Evolutionary conservation across 2,797 vertebrate genomes (phyloP).

Genomic region (Pseudochirops corinnae): DNA sequence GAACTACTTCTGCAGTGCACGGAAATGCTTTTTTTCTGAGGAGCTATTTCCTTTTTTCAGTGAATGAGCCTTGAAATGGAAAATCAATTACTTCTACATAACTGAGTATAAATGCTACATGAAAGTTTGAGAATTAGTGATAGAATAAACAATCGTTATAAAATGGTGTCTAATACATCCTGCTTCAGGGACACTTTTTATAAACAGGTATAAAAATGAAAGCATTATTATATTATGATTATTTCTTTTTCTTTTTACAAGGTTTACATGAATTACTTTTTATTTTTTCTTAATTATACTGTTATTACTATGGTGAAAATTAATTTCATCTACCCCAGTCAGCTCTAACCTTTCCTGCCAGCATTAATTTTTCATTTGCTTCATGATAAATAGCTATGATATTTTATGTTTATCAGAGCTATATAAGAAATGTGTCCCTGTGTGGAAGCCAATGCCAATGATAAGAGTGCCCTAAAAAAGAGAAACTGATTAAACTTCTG

Average conservation of each 20-base stretch:
- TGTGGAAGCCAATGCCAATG: constrained; percentile 31
- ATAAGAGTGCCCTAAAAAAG: not conserved
- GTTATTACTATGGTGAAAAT: constrained; percentile 35
- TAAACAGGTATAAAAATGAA: constrained; percentile 25
- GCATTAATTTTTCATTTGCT: constrained; percentile 13
- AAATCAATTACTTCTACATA: constrained; percentile 28
- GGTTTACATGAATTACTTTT: constrained; percentile 24
- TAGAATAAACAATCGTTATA: not conserved
- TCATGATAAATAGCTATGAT: constrained; percentile 7
- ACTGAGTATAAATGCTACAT: not conserved
- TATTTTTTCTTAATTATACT: constrained; percentile 36
- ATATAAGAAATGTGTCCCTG: constrained; percentile 43
- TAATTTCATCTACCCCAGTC: constrained; percentile 59
- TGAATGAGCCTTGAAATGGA: constrained; percentile 22
- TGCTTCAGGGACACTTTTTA: not conserved
- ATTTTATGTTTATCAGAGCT: constrained; percentile 31
- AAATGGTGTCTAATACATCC: constrained; percentile 7
- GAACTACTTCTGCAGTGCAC: not conserved
- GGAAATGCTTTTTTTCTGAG: not conserved
- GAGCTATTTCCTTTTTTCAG: not conserved
- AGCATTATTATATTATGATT: constrained; percentile 42
- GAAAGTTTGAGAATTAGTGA: constrained; percentile 7
- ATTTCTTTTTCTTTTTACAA: constrained; percentile 39
- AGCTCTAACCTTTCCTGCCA: constrained; percentile 39
- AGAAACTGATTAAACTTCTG: not conserved